Evolutionary conservation across 2,797 vertebrate genomes (phyloP).

Genomic region (Hippoglossus hippoglossus): DNA sequence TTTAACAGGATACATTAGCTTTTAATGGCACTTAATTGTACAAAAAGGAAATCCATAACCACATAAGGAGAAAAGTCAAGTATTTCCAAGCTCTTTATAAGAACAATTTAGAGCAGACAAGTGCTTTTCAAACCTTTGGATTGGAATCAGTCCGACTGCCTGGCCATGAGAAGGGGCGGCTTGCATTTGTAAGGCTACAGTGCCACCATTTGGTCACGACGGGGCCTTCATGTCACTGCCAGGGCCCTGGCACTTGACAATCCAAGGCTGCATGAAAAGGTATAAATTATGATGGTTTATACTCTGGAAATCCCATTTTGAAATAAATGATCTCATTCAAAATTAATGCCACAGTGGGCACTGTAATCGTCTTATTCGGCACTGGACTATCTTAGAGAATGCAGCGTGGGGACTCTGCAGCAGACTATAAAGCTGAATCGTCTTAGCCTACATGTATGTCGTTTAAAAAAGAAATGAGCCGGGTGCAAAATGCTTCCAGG

Average conservation of each 20-base stretch:
- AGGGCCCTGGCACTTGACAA: constrained; percentile 3
- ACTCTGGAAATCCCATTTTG: constrained; percentile 41
- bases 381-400: constrained; percentile 21
- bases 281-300: constrained; percentile 44
- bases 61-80: constrained; percentile 89
- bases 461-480: constrained; percentile 37
- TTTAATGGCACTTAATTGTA: constrained; percentile 87
- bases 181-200: constrained; percentile 83
- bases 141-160: constrained; percentile 76
- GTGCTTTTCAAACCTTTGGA: constrained; percentile 88
- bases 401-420: not conserved
- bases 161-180: constrained; percentile 29
- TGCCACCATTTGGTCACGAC: constrained; percentile 81
- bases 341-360: constrained; percentile 40
- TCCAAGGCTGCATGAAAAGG: constrained; percentile 31
- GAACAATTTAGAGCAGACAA: constrained; percentile 89
- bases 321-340: constrained; percentile 49
- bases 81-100: constrained; percentile 89
- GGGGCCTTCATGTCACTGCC: constrained; percentile 20
- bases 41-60: constrained; percentile 87
- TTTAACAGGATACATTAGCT: constrained; percentile 84
- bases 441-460: constrained; percentile 8
- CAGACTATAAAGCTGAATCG: constrained; percentile 39
- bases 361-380: constrained; percentile 42
- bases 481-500: constrained; percentile 62